These are phyloP conservation scores for Probaryconus sp. DNA, from an alignment of 1,140 invertebrate species.

Conservation along the genomic window DNA sequence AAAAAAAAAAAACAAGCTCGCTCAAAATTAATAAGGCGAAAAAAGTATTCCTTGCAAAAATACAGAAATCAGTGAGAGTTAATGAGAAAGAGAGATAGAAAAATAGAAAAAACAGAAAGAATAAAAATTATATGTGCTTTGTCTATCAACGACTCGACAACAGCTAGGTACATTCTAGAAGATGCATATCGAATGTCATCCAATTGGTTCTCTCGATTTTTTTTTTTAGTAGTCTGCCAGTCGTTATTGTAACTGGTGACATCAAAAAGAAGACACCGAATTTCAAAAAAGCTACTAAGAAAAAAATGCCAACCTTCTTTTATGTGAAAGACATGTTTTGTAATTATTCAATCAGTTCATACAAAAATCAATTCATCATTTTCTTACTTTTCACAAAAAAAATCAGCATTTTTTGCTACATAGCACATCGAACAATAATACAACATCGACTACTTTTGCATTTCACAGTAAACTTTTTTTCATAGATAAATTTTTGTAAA, in stretches of 20 bases:
- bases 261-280: constrained; percentile 60
- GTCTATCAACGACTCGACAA: constrained; percentile 79
- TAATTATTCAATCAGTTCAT: no score
- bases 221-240: constrained; percentile 61
- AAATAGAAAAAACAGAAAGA: constrained; percentile 26
- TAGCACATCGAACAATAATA: constrained; percentile 61
- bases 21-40: constrained; percentile 68
- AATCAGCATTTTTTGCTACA: constrained; percentile 66
- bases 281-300: no score
- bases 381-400: no score
- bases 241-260: constrained; percentile 62
- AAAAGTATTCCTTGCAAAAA: constrained; percentile 50
- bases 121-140: constrained; percentile 71
- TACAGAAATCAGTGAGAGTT: constrained; percentile 49
- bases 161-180: constrained; percentile 74
- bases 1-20: constrained; percentile 61
- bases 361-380: no score
- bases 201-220: constrained; percentile 49
- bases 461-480: constrained; percentile 49
- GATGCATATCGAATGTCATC: constrained; percentile 72
- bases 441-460: constrained; percentile 63
- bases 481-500: constrained; percentile 26
- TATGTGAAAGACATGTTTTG: no score
- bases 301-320: no score
- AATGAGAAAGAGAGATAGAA: constrained; percentile 37